Conservation (phyloP, 1,140 invertebrate species). For the Neodiprion virginianus region DNA sequence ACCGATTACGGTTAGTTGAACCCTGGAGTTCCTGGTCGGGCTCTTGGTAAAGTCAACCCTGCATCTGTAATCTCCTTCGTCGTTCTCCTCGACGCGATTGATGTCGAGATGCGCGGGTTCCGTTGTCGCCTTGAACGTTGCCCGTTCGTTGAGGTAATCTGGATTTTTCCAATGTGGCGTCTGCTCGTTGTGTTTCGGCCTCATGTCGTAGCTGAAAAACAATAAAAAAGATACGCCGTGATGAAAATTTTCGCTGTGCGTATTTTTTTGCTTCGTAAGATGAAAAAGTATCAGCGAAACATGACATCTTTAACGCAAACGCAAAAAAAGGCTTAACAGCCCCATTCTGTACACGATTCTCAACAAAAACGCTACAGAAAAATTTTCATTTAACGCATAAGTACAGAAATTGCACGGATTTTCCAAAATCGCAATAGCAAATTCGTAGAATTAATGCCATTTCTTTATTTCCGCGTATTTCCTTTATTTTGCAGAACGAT, state of each 20-base stretch:
- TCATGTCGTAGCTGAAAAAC: conserved; percentile 67
- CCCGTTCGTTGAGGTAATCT: conserved; percentile 64
- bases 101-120: conserved; percentile 70
- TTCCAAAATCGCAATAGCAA: too few relatives aligned
- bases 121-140: conserved; percentile 63
- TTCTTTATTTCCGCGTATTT: too few relatives aligned
- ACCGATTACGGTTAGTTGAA: conserved; percentile 84
- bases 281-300: too few relatives aligned
- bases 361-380: too few relatives aligned
- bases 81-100: conserved; percentile 68
- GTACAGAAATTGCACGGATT: too few relatives aligned
- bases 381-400: too few relatives aligned
- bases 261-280: too few relatives aligned
- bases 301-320: too few relatives aligned
- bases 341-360: too few relatives aligned
- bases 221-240: not conserved
- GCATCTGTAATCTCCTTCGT: conserved; percentile 79
- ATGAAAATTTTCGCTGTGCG: too few relatives aligned
- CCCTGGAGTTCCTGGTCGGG: conserved; percentile 80
- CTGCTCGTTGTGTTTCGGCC: conserved; percentile 63
- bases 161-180: conserved; percentile 67
- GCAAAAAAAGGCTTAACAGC: too few relatives aligned
- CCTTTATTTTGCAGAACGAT: not conserved
- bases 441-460: too few relatives aligned
- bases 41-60: conserved; percentile 82